Base-by-base conservation (phyloP, 2,113 vertebrate species). In the Macquaria australasica region DNA sequence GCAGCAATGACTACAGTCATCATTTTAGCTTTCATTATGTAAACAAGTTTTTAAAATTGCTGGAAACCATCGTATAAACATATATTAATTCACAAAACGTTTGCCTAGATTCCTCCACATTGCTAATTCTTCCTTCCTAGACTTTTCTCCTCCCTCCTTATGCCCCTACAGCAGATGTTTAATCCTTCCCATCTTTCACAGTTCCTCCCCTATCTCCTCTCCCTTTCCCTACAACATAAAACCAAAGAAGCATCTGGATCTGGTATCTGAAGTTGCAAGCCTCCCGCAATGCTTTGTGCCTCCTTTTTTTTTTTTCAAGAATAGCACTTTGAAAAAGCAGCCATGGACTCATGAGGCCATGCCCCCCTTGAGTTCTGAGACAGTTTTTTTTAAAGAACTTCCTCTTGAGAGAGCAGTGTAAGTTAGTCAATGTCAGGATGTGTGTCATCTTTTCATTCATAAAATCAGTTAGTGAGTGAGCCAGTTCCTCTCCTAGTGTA, bases 171-270 rank as follows among this genome's bases (percentile, higher is more conserved):
- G 43, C 82, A 86, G 82, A 86, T 85, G 82, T 82, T 82, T 51
- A 74, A 23, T 78, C 68, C 39, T 63, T 31, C 8, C 63, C 4
- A 5, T 41, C 43, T 77, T 67, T 59, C 20, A 50, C 59, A 70
- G 68, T 70, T 68, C 48, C 68, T 76, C 50, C 50, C 39, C 25
- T 79, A 66, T 70, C 66, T 64, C 66, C 3, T 56, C 37, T 39
- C 58, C 20, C 12, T 56, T 76, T 77, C n/a, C 67, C 53, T 15
- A 15, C 34, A 28, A 20, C 60, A 59, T 41, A 81, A 34, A 89
- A 88, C 71, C 77, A 69, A 64, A 71, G 84, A 89, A 90, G 81
- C 82, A 88, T 89, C 88, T 92, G 91, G 85, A 93, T 80, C 75
- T 74, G 68, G 73, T 78, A 73, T 85, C 82, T 93, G 78, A 86